phyloP scores from a whole-genome alignment of 2,113 vertebrate species.

The Tursiops truncatus region DNA sequence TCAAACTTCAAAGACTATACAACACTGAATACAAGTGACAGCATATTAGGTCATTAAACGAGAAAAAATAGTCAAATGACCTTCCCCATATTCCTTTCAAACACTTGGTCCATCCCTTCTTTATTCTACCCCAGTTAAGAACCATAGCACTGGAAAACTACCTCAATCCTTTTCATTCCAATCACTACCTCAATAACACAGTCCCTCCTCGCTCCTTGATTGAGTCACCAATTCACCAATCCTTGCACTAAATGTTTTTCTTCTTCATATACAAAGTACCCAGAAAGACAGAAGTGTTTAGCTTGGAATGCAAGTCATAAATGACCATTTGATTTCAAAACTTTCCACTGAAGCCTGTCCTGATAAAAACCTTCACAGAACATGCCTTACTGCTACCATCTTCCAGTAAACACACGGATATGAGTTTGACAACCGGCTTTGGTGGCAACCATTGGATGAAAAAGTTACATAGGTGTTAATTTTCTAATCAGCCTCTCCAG shows the following conservation, averaged over 20 bases:
- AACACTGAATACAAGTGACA: background rate
- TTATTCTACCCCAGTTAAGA: background rate
- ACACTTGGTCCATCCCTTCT: background rate
- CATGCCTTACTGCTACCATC: fast-evolving
- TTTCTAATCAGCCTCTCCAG: background rate
- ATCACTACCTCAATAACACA: background rate
- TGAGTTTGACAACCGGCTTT: background rate
- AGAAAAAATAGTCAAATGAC: background rate
- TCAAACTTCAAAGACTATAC: background rate
- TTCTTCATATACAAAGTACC: background rate
- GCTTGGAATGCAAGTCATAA: background rate
- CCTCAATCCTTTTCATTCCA: background rate
- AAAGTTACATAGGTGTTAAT: no score
- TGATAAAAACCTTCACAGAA: background rate
- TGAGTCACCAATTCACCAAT: background rate
- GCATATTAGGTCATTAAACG: background rate
- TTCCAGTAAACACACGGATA: background rate
- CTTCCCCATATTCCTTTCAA: background rate
- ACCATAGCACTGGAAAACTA: background rate
- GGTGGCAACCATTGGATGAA: background rate
- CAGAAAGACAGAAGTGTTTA: background rate
- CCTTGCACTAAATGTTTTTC: background rate
- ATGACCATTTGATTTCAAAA: background rate
- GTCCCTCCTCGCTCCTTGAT: background rate
- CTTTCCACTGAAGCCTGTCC: background rate